Evolutionary conservation across 2,888 invertebrate species (phyloP).

Genomic region (Unio delphinus): DNA sequence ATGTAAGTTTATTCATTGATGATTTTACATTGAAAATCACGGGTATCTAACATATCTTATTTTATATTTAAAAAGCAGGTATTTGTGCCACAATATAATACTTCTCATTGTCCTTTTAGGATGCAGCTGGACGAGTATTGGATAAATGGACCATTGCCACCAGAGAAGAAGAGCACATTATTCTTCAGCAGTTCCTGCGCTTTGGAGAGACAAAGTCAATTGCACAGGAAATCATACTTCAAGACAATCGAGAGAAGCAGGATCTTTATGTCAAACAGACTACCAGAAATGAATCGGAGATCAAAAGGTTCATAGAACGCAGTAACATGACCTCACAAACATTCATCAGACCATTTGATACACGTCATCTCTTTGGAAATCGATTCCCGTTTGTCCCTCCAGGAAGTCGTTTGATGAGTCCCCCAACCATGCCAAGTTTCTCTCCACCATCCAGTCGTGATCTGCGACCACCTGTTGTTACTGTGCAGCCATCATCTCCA

Average conservation of each 20-base stretch:
- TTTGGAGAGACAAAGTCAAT: conserved; percentile 91
- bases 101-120: conserved; percentile 74
- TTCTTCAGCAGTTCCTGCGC: conserved; percentile 91
- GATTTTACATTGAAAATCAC: no score
- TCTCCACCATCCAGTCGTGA: conserved; percentile 47
- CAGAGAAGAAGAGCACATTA: conserved; percentile 90
- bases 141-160: conserved; percentile 92
- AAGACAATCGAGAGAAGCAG: conserved; percentile 66
- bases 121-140: conserved; percentile 85
- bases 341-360: conserved; percentile 64
- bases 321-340: conserved; percentile 67
- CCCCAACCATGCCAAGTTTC: conserved; percentile 49
- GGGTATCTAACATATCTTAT: no score
- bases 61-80: no score
- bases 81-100: no score
- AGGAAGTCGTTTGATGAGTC: conserved; percentile 50
- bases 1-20: no score
- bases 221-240: conserved; percentile 78
- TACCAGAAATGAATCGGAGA: conserved; percentile 73
- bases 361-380: conserved; percentile 55
- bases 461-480: conserved; percentile 48
- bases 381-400: conserved; percentile 56
- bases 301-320: conserved; percentile 76
- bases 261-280: conserved; percentile 60
- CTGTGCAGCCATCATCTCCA: conserved; percentile 72